Percentiles rank a stretch among this genome's conserved stretches.
phyloP scores from a whole-genome alignment of 2,113 vertebrate species.

The Eublepharis macularius region DNA sequence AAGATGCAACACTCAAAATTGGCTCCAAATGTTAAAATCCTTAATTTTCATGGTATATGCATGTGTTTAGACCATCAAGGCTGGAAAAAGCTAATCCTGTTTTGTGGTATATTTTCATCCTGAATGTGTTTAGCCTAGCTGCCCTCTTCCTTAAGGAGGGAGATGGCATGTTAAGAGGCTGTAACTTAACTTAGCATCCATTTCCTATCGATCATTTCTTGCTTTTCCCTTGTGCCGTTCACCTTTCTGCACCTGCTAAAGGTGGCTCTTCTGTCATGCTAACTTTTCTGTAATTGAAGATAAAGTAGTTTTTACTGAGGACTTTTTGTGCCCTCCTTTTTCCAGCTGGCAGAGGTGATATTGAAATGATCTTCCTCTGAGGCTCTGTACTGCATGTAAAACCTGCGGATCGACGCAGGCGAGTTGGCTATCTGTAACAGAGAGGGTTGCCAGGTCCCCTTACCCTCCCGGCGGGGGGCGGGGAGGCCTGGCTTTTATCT shows the following conservation, averaged over 20 bases:
- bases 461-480: too few species aligned
- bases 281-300: not conserved
- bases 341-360: not conserved
- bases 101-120: too few species aligned
- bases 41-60: too few species aligned
- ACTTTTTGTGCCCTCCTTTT: not conserved
- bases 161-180: not conserved
- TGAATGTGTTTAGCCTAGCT: too few species aligned
- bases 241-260: not conserved
- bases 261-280: not conserved
- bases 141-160: too few species aligned
- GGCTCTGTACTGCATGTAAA: not conserved
- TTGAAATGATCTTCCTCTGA: fast-evolving
- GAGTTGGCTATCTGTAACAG: too few species aligned
- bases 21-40: too few species aligned
- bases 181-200: not conserved
- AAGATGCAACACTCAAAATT: too few species aligned
- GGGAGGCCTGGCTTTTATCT: too few species aligned
- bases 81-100: too few species aligned
- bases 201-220: slow-evolving; percentile 9
- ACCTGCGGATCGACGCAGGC: not conserved
- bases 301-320: not conserved
- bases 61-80: too few species aligned
- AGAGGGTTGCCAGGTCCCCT: too few species aligned
- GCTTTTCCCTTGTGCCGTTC: not conserved